Conservation (phyloP, 2,797 vertebrate genomes). For the Parambassis ranga region DNA sequence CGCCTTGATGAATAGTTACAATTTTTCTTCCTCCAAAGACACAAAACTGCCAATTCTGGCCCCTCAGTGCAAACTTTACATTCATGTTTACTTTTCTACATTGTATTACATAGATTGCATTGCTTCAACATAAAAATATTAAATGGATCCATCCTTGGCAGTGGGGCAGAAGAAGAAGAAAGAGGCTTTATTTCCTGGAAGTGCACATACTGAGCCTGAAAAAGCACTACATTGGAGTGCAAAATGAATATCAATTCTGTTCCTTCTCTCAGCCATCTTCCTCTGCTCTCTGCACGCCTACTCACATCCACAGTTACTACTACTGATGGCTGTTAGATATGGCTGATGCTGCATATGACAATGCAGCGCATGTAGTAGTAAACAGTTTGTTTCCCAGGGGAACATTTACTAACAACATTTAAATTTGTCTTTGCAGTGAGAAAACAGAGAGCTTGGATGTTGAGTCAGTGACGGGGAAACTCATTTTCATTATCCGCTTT, state of each 20-base stretch:
- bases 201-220: background rate
- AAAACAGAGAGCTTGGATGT: background rate
- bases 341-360: background rate
- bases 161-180: background rate
- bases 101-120: too few species aligned
- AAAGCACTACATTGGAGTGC: background rate
- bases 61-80: too few species aligned
- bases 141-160: background rate
- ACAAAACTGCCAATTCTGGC: too few species aligned
- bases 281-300: background rate
- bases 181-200: background rate
- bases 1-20: too few species aligned
- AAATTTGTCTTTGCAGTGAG: background rate
- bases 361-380: background rate
- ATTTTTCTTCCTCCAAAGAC: too few species aligned
- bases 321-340: background rate
- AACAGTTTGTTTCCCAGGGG: background rate
- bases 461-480: background rate
- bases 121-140: too few species aligned
- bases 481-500: slow-evolving; percentile 6
- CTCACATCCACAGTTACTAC: background rate
- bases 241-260: background rate
- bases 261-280: background rate
- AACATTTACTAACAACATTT: background rate
- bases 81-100: too few species aligned